These are phyloP conservation scores for Elanoides forficatus DNA, from an alignment of 2,113 vertebrate genomes.

Conservation along the genomic window DNA sequence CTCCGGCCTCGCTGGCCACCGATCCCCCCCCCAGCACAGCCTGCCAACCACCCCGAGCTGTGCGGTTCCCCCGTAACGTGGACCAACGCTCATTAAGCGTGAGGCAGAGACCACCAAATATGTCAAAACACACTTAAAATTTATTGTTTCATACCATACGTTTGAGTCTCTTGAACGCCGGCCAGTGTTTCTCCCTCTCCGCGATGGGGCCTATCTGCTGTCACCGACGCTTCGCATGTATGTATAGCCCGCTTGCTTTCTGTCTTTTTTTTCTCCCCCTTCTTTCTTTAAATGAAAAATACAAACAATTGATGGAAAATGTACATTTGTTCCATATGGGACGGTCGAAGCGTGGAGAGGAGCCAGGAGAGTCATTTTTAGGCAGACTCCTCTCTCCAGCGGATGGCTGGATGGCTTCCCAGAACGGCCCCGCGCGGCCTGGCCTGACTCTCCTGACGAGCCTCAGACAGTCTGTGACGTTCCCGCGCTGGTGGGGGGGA, in stretches of 20 bases:
- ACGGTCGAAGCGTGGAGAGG: slow-evolving; percentile 51
- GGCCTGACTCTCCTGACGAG: slow-evolving; percentile 61
- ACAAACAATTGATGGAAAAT: slow-evolving; percentile 69
- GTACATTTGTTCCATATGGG: slow-evolving; percentile 74
- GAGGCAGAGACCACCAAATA: slow-evolving; percentile 66
- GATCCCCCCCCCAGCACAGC: background rate
- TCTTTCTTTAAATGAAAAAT: slow-evolving; percentile 62
- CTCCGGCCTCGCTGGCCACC: background rate
- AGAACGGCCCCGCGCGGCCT: slow-evolving; percentile 58
- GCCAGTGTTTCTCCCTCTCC: slow-evolving; percentile 38
- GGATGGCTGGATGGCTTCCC: slow-evolving; percentile 69
- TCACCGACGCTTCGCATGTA: background rate
- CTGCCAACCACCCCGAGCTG: slow-evolving; percentile 23
- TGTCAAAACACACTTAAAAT: slow-evolving; percentile 63
- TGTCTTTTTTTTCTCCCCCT: background rate
- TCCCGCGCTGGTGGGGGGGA: background rate
- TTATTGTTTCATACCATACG: slow-evolving; percentile 51
- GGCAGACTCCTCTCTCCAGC: slow-evolving; percentile 51
- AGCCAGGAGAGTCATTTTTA: slow-evolving; percentile 63
- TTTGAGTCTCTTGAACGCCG: slow-evolving; percentile 50
- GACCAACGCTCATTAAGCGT: slow-evolving; percentile 48
- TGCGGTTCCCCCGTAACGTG: slow-evolving; percentile 27
- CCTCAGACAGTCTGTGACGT: slow-evolving; percentile 59
- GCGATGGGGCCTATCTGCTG: slow-evolving; percentile 31
- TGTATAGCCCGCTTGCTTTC: background rate